Percentiles rank a stretch among this genome's conserved stretches.
These are phyloP conservation scores for Diarsia rubi DNA, from an alignment of 2,888 invertebrate genomes.

Conservation along the genomic window DNA sequence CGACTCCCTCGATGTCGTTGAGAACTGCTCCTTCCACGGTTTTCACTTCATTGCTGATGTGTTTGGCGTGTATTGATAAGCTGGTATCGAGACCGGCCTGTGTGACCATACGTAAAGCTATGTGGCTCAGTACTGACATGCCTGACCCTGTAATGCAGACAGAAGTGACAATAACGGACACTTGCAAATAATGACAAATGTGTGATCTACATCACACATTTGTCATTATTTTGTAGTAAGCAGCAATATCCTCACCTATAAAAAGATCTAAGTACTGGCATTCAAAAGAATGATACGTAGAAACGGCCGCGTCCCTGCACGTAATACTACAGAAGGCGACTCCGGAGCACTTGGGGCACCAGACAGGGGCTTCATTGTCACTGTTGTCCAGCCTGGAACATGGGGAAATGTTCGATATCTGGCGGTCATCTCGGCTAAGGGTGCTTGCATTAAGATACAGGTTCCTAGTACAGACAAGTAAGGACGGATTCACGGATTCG, in stretches of 20 bases:
- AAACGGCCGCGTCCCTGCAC: slow-evolving; percentile 92
- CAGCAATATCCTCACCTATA: slow-evolving; percentile 89
- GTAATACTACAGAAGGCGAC: slow-evolving; percentile 94
- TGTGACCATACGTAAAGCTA: slow-evolving; percentile 95
- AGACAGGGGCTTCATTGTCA: slow-evolving; percentile 91
- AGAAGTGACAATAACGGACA: background rate
- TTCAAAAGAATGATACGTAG: slow-evolving; percentile 94
- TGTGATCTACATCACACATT: too few relatives aligned
- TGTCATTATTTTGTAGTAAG: background rate
- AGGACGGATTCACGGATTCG: background rate
- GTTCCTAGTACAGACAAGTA: background rate
- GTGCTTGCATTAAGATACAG: background rate
- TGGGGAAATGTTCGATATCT: background rate
- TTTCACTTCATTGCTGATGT: slow-evolving; percentile 78
- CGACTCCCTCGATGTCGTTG: slow-evolving; percentile 83
- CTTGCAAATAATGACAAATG: too few relatives aligned
- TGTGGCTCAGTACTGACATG: slow-evolving; percentile 95
- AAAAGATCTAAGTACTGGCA: slow-evolving; percentile 94
- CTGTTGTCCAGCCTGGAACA: slow-evolving; percentile 77
- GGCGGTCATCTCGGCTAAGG: background rate
- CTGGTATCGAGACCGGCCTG: slow-evolving; percentile 91
- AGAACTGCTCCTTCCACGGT: slow-evolving; percentile 78
- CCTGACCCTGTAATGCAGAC: slow-evolving; percentile 91
- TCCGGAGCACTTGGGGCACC: slow-evolving; percentile 94
- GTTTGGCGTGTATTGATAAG: slow-evolving; percentile 86